A percentile compares a stretch with the other conserved stretches of the same genome.
These are phyloP conservation scores for Forficula auricularia DNA, from an alignment of 1,140 invertebrate genomes.

Conservation along the genomic window DNA sequence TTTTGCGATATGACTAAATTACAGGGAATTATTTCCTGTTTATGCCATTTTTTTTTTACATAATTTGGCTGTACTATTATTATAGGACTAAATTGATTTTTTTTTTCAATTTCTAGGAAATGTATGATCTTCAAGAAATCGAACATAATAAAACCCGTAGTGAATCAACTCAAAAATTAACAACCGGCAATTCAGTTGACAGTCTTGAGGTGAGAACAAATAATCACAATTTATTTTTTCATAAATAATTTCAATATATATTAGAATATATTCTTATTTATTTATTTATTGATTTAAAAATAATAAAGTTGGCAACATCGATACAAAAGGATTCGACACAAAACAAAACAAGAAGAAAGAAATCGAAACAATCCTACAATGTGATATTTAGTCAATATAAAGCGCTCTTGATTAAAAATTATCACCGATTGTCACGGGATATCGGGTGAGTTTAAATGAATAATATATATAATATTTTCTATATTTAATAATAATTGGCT, in stretches of 20 bases:
- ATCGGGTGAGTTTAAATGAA: slow-evolving; percentile 34
- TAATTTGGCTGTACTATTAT: no score
- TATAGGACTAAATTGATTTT: no score
- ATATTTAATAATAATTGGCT: no score
- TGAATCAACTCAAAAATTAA: slow-evolving; percentile 4
- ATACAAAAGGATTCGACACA: slow-evolving; percentile 19
- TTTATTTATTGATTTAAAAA: background rate
- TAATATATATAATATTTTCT: no score
- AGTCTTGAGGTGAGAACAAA: slow-evolving; percentile 28
- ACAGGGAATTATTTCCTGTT: no score
- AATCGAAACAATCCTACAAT: slow-evolving; percentile 17
- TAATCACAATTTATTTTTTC: slow-evolving; percentile 11
- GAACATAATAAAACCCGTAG: slow-evolving; percentile 13
- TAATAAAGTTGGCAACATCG: slow-evolving; percentile 13
- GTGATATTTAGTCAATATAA: slow-evolving; percentile 21
- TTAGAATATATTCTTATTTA: slow-evolving; percentile 3
- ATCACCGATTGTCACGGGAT: slow-evolving; percentile 42
- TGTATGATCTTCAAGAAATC: no score
- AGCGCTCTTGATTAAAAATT: slow-evolving; percentile 42
- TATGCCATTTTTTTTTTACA: no score
- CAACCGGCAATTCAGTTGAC: slow-evolving; percentile 18
- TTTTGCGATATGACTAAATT: no score
- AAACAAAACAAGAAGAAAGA: slow-evolving; percentile 20
- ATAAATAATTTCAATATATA: background rate
- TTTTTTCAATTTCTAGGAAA: no score